phyloP scores from a whole-genome alignment of 2,113 vertebrate genomes.

The Aythya baeri region DNA sequence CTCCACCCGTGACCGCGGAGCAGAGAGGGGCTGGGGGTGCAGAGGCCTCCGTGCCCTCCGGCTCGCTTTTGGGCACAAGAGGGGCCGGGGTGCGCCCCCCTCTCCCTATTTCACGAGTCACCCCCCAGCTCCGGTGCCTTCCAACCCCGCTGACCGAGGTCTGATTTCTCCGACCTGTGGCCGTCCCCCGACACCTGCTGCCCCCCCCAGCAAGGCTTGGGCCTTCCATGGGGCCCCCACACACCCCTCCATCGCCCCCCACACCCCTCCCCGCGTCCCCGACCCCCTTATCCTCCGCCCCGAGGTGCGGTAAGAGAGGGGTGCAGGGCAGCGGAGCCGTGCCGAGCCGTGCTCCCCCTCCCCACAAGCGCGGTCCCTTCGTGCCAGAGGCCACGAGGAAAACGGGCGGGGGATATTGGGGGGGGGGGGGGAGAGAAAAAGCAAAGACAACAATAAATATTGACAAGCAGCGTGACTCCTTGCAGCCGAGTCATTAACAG shows the following conservation, averaged over 20 bases:
- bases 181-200: neutral
- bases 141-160: no score
- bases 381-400: neutral
- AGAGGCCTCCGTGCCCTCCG: neutral
- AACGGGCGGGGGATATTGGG: neutral
- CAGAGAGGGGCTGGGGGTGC: neutral
- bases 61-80: neutral
- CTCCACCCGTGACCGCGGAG: neutral
- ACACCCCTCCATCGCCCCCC: neutral
- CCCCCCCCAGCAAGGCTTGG: neutral
- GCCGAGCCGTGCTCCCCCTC: neutral
- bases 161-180: slow-evolving; percentile 34
- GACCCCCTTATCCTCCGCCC: neutral
- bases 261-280: no score
- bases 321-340: neutral
- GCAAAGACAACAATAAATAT: slow-evolving; percentile 52
- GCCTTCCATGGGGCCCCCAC: neutral
- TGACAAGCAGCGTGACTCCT: slow-evolving; percentile 41
- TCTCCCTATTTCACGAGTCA: no score
- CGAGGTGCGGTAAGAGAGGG: neutral
- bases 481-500: slow-evolving; percentile 38
- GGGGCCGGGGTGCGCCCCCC: no score
- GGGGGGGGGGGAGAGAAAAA: neutral
- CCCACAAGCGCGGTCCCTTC: neutral
- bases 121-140: no score